Percentiles rank a stretch among this genome's conserved stretches.
Evolutionary conservation across 2,113 vertebrate genomes (phyloP).

Genomic region (Pachyramphus minor): DNA sequence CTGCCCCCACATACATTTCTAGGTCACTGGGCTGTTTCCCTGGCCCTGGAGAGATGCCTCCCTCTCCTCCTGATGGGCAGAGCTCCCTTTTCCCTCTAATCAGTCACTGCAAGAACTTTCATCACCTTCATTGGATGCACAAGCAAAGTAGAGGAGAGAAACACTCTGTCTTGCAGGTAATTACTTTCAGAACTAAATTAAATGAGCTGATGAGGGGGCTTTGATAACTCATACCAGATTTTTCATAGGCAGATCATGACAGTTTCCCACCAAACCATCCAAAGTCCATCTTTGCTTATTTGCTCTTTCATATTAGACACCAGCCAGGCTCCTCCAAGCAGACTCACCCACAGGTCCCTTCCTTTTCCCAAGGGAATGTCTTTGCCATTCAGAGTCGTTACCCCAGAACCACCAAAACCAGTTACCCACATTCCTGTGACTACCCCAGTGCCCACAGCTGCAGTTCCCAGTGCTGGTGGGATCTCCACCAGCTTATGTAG

Average conservation of each 20-base stretch:
- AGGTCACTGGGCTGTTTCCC: neutral
- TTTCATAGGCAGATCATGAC: neutral
- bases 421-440: neutral
- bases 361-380: neutral
- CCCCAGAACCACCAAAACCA: neutral
- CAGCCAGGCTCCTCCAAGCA: neutral
- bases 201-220: neutral
- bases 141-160: neutral
- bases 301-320: neutral
- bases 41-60: neutral
- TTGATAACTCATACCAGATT: neutral
- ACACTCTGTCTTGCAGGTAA: neutral
- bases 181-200: neutral
- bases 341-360: neutral
- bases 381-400: neutral
- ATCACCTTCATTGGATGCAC: neutral
- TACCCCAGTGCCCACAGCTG: neutral
- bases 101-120: neutral
- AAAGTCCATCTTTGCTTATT: neutral
- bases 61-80: neutral
- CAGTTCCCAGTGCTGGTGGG: neutral
- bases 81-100: neutral
- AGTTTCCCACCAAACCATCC: neutral
- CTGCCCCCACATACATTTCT: neutral
- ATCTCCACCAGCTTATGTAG: neutral